Evolutionary conservation across 2,888 invertebrate genomes (phyloP).

Genomic region (Latheticus oryzae): DNA sequence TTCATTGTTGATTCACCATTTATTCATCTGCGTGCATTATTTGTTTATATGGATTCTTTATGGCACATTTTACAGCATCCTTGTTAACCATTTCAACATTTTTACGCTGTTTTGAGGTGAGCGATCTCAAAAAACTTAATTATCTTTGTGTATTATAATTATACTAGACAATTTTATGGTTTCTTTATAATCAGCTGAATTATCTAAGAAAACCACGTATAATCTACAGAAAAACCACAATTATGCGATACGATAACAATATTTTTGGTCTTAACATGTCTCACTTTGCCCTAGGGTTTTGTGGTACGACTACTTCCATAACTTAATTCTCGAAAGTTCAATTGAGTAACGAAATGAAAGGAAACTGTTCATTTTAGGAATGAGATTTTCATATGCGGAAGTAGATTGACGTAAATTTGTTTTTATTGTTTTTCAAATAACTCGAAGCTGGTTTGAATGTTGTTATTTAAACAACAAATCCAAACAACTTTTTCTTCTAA

Average conservation of each 20-base stretch:
- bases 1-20: conserved; percentile 25
- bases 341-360: conserved; percentile 11
- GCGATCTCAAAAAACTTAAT: conserved; percentile 12
- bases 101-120: conserved; percentile 1
- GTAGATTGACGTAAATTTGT: conserved; percentile 4
- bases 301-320: neutral
- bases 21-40: conserved; percentile 18
- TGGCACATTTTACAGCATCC: conserved; percentile 4
- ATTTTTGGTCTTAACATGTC: too few species aligned
- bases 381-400: conserved; percentile 8
- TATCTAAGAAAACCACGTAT: conserved; percentile 18
- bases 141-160: conserved; percentile 1
- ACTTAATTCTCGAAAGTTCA: neutral
- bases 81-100: conserved; percentile 7
- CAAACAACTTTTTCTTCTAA: too few species aligned
- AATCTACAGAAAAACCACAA: conserved; percentile 27
- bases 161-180: conserved; percentile 4
- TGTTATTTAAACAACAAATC: too few species aligned
- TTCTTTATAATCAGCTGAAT: conserved; percentile 11
- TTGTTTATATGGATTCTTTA: conserved; percentile 21
- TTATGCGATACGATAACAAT: conserved; percentile 1
- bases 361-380: conserved; percentile 1
- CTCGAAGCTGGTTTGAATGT: too few species aligned
- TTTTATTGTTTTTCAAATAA: neutral
- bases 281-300: conserved; percentile 3